Evolutionary conservation across 2,888 invertebrate genomes (phyloP).

Genomic region (Diplolepis rosae): DNA sequence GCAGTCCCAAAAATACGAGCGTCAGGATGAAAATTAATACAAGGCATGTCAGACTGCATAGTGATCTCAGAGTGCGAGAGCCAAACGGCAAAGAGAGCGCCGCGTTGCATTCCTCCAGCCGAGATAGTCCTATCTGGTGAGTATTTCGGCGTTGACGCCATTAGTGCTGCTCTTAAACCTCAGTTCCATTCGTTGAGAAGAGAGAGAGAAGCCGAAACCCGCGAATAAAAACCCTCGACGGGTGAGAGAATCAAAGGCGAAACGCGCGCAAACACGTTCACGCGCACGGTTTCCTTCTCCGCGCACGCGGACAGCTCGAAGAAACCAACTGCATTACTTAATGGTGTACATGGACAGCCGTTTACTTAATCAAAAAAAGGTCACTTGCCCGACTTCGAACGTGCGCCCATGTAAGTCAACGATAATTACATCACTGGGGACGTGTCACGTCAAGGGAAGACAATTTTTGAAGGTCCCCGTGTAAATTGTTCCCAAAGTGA

Average conservation of each 20-base stretch:
- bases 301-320: conserved; percentile 57
- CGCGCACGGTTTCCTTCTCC: conserved; percentile 39
- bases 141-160: conserved; percentile 62
- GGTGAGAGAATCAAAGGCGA: conserved; percentile 37
- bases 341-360: conserved; percentile 62
- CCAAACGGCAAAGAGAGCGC: conserved; percentile 15
- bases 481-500: neutral
- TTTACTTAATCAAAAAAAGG: conserved; percentile 56
- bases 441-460: conserved; percentile 39
- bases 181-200: conserved; percentile 51
- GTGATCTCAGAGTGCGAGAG: conserved; percentile 27
- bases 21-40: conserved; percentile 27
- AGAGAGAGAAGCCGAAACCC: conserved; percentile 50
- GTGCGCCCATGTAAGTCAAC: conserved; percentile 36
- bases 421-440: conserved; percentile 48
- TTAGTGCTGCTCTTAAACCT: conserved; percentile 60
- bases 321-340: conserved; percentile 68
- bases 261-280: conserved; percentile 32
- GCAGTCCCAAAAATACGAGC: conserved; percentile 16
- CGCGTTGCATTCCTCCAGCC: conserved; percentile 24
- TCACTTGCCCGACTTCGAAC: conserved; percentile 25
- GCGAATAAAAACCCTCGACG: conserved; percentile 57
- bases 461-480: conserved; percentile 6
- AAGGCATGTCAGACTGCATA: conserved; percentile 21
- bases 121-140: conserved; percentile 47